These are phyloP conservation scores for Lepidochitona cinerea DNA, from an alignment of 2,888 invertebrate genomes.

Conservation along the genomic window DNA sequence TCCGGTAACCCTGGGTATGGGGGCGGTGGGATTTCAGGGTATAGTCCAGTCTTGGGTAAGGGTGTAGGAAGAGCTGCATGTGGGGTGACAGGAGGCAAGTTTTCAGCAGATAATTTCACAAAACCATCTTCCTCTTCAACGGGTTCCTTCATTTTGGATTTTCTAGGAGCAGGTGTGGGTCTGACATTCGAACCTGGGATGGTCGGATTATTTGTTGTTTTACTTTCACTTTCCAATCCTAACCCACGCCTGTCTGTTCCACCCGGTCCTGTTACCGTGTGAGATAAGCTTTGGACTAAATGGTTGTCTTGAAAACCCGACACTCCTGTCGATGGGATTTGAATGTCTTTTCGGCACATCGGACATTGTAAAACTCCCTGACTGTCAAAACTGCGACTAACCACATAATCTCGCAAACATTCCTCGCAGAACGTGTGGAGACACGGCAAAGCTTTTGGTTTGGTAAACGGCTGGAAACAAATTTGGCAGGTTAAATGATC, in stretches of 20 bases:
- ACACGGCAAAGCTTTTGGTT: constrained; percentile 63
- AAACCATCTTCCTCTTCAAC: background rate
- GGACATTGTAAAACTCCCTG: constrained; percentile 57
- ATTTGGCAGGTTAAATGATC: constrained; percentile 60
- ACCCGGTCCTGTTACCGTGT: constrained; percentile 36
- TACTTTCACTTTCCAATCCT: background rate
- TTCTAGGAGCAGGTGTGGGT: background rate
- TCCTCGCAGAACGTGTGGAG: constrained; percentile 61
- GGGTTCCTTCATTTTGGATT: background rate
- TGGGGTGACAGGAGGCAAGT: background rate
- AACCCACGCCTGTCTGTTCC: background rate
- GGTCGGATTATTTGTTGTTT: too few species aligned
- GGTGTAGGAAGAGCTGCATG: background rate
- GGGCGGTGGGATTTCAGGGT: constrained; percentile 22
- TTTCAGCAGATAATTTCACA: background rate
- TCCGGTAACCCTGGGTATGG: background rate
- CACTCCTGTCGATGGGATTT: constrained; percentile 48
- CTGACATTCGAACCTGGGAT: background rate
- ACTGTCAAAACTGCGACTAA: constrained; percentile 35
- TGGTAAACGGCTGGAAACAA: constrained; percentile 46
- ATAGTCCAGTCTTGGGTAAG: constrained; percentile 16
- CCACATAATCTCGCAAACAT: constrained; percentile 55
- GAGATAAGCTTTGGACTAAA: constrained; percentile 50
- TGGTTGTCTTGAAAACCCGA: constrained; percentile 56
- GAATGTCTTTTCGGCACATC: constrained; percentile 44